Percentiles rank a stretch among this genome's conserved stretches.
Conservation (phyloP, 2,113 vertebrate genomes). For the Alligator sinensis region DNA sequence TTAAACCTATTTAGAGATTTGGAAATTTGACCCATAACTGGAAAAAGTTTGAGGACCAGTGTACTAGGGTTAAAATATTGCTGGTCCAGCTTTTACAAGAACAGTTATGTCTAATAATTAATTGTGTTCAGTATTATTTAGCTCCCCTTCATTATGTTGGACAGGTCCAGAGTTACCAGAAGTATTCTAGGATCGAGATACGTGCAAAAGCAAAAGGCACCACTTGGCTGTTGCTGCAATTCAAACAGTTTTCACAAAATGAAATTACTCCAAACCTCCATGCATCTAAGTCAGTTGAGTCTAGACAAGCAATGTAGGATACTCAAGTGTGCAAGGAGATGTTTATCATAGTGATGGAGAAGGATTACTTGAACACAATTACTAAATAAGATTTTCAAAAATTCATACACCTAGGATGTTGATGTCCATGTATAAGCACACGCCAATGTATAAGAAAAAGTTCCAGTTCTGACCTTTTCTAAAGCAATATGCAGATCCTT, state of each 20-base stretch:
- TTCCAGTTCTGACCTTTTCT: slow-evolving; percentile 88
- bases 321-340: not conserved
- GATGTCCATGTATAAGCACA: not conserved
- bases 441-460: slow-evolving; percentile 13
- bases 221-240: not conserved
- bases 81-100: not conserved
- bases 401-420: not conserved
- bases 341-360: too few relatives aligned
- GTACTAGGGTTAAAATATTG: not conserved
- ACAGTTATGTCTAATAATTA: not conserved
- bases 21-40: too few relatives aligned
- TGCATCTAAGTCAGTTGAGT: not conserved
- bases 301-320: not conserved
- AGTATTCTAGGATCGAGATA: not conserved
- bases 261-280: not conserved
- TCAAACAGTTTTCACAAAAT: not conserved
- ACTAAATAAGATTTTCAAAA: not conserved
- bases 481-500: slow-evolving; percentile 91
- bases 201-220: not conserved
- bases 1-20: not conserved
- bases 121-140: not conserved
- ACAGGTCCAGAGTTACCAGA: not conserved
- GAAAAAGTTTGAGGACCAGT: too few relatives aligned
- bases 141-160: not conserved
- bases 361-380: not conserved